Evolutionary conservation across 2,888 invertebrate genomes (phyloP).

Genomic region (Drosophila kambysellisi): DNA sequence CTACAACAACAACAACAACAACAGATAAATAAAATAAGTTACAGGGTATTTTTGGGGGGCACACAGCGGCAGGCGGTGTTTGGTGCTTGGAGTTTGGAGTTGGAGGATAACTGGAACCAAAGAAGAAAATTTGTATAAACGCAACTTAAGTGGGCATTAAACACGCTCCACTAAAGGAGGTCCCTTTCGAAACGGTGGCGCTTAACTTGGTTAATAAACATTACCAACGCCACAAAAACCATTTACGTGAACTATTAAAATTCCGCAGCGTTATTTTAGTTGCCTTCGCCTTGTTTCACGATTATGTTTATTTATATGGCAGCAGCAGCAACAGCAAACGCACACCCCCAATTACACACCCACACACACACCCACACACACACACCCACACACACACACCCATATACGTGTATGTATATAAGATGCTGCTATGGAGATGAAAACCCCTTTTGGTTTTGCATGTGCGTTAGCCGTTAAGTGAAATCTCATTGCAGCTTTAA

Average conservation of each 20-base stretch:
- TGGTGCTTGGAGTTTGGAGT: background rate
- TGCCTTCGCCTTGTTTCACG: constrained; percentile 63
- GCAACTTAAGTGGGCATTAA: constrained; percentile 79
- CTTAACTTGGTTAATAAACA: constrained; percentile 79
- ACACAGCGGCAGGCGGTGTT: constrained; percentile 6
- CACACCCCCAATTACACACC: constrained; percentile 15
- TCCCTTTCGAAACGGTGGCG: constrained; percentile 41
- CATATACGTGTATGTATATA: background rate
- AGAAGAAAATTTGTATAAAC: constrained; percentile 74
- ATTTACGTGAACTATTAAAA: constrained; percentile 79
- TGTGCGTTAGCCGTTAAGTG: constrained; percentile 59
- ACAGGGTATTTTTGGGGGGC: constrained; percentile 40
- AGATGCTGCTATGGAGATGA: constrained; percentile 1
- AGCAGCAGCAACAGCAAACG: constrained; percentile 16
- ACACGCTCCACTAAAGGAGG: constrained; percentile 69
- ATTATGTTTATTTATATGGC: constrained; percentile 75
- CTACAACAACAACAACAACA: constrained; percentile 10
- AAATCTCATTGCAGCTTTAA: constrained; percentile 57
- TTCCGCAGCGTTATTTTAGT: constrained; percentile 70
- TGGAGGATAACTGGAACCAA: constrained; percentile 41
- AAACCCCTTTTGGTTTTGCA: constrained; percentile 50
- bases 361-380: background rate
- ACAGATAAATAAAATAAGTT: constrained; percentile 31
- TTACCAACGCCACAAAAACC: constrained; percentile 77
- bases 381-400: constrained; percentile 1